A percentile compares a stretch with the other conserved stretches of the same genome.
phyloP scores from a whole-genome alignment of 2,797 vertebrate species.

The Cheirogaleus major region DNA sequence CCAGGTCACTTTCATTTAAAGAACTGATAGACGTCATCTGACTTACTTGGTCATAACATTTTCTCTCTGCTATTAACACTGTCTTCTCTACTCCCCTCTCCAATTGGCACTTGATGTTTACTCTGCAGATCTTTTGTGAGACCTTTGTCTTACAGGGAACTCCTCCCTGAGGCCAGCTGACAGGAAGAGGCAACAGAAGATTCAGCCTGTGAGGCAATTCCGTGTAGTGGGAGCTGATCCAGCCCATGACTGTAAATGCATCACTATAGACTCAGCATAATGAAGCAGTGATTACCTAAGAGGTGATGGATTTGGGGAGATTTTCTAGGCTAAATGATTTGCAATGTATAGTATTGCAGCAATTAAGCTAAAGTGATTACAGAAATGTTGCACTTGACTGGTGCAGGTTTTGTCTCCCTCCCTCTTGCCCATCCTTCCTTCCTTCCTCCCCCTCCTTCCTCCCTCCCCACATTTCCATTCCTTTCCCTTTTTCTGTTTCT shows the following conservation, averaged over 20 bases:
- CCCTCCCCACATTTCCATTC: background rate
- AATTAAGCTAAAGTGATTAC: conserved; percentile 64
- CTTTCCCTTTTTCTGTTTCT: background rate
- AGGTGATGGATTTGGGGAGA: conserved; percentile 74
- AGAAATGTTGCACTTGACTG: conserved; percentile 23
- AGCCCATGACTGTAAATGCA: conserved; percentile 71
- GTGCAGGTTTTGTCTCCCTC: background rate
- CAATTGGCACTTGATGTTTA: conserved; percentile 47
- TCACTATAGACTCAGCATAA: conserved; percentile 76
- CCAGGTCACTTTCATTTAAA: background rate
- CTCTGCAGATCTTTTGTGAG: background rate
- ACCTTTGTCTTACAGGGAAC: background rate
- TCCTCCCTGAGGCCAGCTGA: background rate
- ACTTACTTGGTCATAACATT: background rate
- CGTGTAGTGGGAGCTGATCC: conserved; percentile 53
- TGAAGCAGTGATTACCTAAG: conserved; percentile 83
- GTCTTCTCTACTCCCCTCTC: background rate
- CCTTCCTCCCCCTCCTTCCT: background rate
- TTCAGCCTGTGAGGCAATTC: background rate
- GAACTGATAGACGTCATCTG: background rate
- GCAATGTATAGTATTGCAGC: conserved; percentile 19
- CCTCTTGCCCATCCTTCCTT: rapidly evolving
- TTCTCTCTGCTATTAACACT: background rate
- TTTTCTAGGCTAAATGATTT: conserved; percentile 69
- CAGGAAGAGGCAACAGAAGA: background rate